phyloP scores from a whole-genome alignment of 64 coral and sea anemone species.

The Montipora cactus region DNA sequence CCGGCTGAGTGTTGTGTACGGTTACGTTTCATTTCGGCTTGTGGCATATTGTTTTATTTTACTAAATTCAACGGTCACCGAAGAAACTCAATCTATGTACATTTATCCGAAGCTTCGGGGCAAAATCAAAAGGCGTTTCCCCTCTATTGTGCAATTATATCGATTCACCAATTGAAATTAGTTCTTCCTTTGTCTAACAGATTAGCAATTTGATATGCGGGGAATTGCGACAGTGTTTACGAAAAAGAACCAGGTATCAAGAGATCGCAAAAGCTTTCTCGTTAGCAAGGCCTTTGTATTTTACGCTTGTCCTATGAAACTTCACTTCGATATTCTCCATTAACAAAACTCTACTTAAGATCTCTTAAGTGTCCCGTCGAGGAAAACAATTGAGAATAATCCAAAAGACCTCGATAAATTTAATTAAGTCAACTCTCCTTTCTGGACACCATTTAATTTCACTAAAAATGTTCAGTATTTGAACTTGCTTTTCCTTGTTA shows the following conservation, averaged over 20 bases:
- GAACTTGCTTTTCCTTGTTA: too few relatives aligned
- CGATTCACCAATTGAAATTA: background rate
- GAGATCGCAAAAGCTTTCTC: too few relatives aligned
- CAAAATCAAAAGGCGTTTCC: background rate
- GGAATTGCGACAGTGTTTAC: background rate
- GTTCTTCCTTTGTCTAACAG: background rate
- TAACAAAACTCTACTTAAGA: too few relatives aligned
- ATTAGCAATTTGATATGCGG: background rate
- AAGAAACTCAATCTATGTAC: conserved; percentile 20
- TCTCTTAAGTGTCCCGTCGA: background rate
- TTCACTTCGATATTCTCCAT: too few relatives aligned
- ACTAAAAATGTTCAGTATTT: background rate
- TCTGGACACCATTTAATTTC: background rate
- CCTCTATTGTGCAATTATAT: background rate
- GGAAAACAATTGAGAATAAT: background rate
- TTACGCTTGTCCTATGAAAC: too few relatives aligned
- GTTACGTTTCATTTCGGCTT: background rate
- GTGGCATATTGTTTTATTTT: conserved; percentile 26
- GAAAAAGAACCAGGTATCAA: background rate
- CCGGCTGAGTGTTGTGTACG: background rate
- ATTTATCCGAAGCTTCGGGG: background rate
- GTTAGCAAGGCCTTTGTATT: too few relatives aligned
- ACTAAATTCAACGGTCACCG: conserved; percentile 13
- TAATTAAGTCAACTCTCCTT: background rate
- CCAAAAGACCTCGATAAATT: background rate